phyloP scores from a whole-genome alignment of 2,888 invertebrate species.

The Philereme transversata region DNA sequence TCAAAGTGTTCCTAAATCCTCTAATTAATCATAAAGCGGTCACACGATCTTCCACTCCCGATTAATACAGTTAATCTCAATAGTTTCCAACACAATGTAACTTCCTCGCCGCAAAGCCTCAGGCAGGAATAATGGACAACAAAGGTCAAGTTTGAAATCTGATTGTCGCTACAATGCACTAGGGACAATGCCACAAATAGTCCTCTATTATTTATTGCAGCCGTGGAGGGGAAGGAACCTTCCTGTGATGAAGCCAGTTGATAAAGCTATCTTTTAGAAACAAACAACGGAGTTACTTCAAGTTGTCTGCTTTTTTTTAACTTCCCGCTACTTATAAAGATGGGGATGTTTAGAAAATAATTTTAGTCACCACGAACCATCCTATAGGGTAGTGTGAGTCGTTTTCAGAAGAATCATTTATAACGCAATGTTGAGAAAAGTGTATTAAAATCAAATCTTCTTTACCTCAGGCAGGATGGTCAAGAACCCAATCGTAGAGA shows the following conservation, averaged over 20 bases:
- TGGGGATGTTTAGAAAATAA: no score
- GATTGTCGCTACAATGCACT: slow-evolving; percentile 65
- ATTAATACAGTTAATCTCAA: slow-evolving; percentile 28
- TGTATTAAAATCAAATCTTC: no score
- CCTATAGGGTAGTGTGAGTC: no score
- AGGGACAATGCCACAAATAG: slow-evolving; percentile 47
- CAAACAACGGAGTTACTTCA: not conserved
- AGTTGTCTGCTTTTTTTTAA: not conserved
- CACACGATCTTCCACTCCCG: slow-evolving; percentile 23
- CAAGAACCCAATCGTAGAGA: no score
- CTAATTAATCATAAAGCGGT: slow-evolving; percentile 23
- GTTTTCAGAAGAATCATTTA: no score
- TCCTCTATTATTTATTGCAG: slow-evolving; percentile 35
- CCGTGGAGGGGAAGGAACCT: slow-evolving; percentile 9
- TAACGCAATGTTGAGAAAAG: no score
- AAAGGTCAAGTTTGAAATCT: slow-evolving; percentile 68
- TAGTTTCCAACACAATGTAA: slow-evolving; percentile 30
- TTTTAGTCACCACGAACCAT: no score
- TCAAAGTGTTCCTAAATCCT: slow-evolving; percentile 8
- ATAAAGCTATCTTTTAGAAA: slow-evolving; percentile 11
- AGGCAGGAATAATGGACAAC: slow-evolving; percentile 56
- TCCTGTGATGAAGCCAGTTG: slow-evolving; percentile 7
- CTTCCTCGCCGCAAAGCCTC: slow-evolving; percentile 42
- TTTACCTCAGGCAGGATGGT: no score
- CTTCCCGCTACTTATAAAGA: not conserved